These are phyloP conservation scores for Florisuga fusca DNA, from an alignment of 2,797 vertebrate genomes.

Conservation along the genomic window DNA sequence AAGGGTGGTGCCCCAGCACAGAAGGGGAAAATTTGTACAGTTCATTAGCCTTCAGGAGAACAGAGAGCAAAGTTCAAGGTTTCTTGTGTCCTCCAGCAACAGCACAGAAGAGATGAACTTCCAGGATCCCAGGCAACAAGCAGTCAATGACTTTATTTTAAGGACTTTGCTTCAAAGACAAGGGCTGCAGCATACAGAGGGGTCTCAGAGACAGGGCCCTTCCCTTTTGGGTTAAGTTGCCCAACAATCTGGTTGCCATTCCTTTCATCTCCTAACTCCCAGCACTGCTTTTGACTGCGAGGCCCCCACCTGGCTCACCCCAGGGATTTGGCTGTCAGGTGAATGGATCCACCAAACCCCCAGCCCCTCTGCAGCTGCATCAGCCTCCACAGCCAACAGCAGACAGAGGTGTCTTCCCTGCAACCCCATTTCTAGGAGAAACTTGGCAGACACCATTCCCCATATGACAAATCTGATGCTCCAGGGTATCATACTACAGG, in stretches of 20 bases:
- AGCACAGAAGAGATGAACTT: not conserved
- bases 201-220: too few species aligned
- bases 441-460: fast-evolving
- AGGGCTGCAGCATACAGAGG: not conserved
- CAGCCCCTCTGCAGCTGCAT: not conserved
- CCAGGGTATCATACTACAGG: not conserved
- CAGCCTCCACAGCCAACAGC: fast-evolving
- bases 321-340: not conserved
- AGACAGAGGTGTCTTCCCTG: not conserved
- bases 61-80: not conserved
- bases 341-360: not conserved
- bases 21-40: not conserved
- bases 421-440: not conserved
- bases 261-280: not conserved
- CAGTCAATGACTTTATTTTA: not conserved
- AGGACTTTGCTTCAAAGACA: not conserved
- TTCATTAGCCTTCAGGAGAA: not conserved
- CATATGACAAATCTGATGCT: not conserved
- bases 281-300: not conserved
- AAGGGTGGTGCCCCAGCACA: not conserved
- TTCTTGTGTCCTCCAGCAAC: not conserved
- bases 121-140: fast-evolving
- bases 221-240: not conserved
- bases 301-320: not conserved
- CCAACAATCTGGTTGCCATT: not conserved